Evolutionary conservation across 2,113 vertebrate genomes (phyloP), one percentile per base, ranked within the genome.

Genomic region (Copsychus sechellarum): DNA sequence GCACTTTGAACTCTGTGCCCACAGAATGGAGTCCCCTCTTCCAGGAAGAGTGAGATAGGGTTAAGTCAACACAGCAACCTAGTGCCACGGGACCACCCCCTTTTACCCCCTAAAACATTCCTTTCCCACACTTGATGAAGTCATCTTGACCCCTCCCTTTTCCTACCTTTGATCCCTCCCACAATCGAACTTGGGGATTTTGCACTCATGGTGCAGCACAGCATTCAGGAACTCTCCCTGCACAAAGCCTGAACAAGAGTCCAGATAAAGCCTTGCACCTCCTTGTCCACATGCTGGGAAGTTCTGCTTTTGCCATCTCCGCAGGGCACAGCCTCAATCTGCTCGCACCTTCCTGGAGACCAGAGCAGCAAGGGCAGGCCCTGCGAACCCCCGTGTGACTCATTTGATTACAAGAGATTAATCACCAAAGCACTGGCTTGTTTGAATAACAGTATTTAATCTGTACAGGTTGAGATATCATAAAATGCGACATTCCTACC

Each of bases 361-460:
- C 1, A 2, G 3, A 65, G 54, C 23, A 56, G 31, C 43, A 24
- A n/a, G n/a, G 21, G 53, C 43, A 67, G 33, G 36, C 38, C 42
- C 67, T 48, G 25, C 2, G 0, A 73, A 22, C 50, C 26, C 50
- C 9, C 20, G 0, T 1, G 8, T 20, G 26, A 38, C 31, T 60
- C 8, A 5, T 58, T 26, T 12, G 33, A 28, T 61, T 34, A 67
- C 2, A 62, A 91, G 34, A 95, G 65, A 97, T 58, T 19, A 21
- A 90, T 72, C 90, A 97, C 79, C 76, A 83, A 38, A 93, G 47
- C 86, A 34, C 1, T 4, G 34, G 48, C n/a, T 88, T 50, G 92
- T 96, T 96, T 95, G 91, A 96, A 91, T 83, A 96, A 86, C 80
- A 78, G 94, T 94, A 97, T 96, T 97, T 96, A 97, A 96, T 95